A percentile compares a stretch with the other conserved stretches of the same genome.
phyloP scores from a whole-genome alignment of 2,113 vertebrate genomes.

The Gasterosteus aculeatus region DNA sequence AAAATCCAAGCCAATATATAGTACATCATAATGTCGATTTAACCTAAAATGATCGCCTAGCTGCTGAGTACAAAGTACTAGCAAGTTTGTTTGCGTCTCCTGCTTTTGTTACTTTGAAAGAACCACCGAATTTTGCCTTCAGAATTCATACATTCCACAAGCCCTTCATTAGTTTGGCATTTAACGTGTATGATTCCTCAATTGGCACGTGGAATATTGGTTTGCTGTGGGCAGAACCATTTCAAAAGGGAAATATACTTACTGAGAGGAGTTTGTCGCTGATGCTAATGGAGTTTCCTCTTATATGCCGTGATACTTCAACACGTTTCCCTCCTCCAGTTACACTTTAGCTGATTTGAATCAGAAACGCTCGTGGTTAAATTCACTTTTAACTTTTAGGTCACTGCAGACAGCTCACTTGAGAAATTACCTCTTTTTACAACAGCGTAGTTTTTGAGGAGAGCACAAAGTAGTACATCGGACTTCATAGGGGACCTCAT shows the following conservation, averaged over 20 bases:
- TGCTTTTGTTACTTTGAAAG: not conserved
- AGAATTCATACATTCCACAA: constrained; percentile 11
- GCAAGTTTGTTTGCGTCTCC: not conserved
- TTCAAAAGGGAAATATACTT: constrained; percentile 10
- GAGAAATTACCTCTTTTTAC: constrained; percentile 18
- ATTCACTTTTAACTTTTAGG: constrained; percentile 16
- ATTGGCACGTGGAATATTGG: constrained; percentile 2
- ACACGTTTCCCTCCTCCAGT: constrained; percentile 27
- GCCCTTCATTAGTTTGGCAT: not conserved
- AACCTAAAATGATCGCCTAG: not conserved
- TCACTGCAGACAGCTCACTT: constrained; percentile 10
- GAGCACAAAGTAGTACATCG: constrained; percentile 36
- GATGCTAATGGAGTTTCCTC: constrained; percentile 20
- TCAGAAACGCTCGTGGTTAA: constrained; percentile 12
- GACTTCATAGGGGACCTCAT: constrained; percentile 50
- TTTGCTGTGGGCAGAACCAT: not conserved
- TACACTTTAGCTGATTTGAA: constrained; percentile 35
- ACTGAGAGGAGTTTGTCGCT: constrained; percentile 12
- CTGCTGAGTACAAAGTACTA: not conserved
- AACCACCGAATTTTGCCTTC: too few species aligned
- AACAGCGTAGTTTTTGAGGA: not conserved
- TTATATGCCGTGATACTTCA: constrained; percentile 13
- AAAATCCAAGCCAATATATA: not conserved
- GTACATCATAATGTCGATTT: not conserved
- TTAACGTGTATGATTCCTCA: not conserved